Base-by-base conservation (phyloP, 2,113 vertebrate genomes). In the Hemichromis elongatus region DNA sequence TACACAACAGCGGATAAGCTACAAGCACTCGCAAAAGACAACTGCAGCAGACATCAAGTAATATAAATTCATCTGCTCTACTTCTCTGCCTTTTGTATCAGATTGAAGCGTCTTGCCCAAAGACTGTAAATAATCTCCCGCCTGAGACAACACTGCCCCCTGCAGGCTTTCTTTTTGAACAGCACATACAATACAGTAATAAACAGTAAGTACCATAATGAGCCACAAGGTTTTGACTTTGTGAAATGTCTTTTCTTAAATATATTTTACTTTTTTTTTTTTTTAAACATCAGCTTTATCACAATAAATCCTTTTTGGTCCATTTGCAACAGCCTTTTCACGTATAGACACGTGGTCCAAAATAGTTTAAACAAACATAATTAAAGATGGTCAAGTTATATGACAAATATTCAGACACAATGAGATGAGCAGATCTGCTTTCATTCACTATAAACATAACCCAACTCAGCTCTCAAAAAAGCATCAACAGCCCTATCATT, bases 81-180 rank as follows among this genome's bases (percentile, higher is more conserved):
- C 88, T 88, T 90, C 73, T 88, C 70, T 82, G 52, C 59, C 82
- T 83, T 89, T 92, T 86, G 86, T 82, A 79, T 79, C 77, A 73
- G 73, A 91, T 30, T 78, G 68, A 80, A 82, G 18, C 19, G 7
- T 73, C 50, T 86, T 75, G 26, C n/a, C 47, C n/a, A 77, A 42
- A 82, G 33, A 40, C 40, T 59, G 50, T 7, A 30, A 13, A 24
- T 59, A 19, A 33, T n/a, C 30, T 89, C n/a, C n/a, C 52, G 45
- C 52, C 50, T 88, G 84, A 89, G 81, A 87, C 92, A 96, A 96
- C 91, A 95, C 91, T 96, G 95, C 96, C 96, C 95, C 90, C 95
- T 95, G 89, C 59, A 81, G 94, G 63, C 30, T 5, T 5, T 12
- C 10, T 9, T 4, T 11, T 47, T 16, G 42, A 81, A 82, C 8